Base-by-base conservation (phyloP, 2,888 invertebrate genomes). In the Chesias legatella region DNA sequence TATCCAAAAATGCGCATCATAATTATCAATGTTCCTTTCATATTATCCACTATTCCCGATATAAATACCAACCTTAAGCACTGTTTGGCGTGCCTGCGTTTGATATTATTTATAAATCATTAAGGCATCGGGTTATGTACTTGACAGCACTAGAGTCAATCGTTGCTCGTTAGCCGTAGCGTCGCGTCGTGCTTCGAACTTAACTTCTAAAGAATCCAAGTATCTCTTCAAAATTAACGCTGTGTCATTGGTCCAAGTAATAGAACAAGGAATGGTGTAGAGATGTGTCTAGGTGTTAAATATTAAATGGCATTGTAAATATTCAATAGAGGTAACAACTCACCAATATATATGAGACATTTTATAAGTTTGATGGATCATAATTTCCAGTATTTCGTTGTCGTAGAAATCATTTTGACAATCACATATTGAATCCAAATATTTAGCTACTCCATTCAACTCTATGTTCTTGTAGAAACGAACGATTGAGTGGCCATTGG, bases 401-500 rank as follows among this genome's bases (percentile, higher is more conserved):
- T n/a, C n/a, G n/a, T n/a, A n/a, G n/a, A n/a, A n/a, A n/a, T n/a
- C n/a, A n/a, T n/a, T n/a, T n/a, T n/a, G n/a, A n/a, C n/a, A n/a
- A n/a, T n/a, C n/a, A n/a, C n/a, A n/a, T n/a, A n/a, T n/a, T n/a
- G n/a, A n/a, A n/a, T n/a, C n/a, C n/a, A n/a, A n/a, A 13, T 6
- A 29, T 39, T 49, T 17, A 17, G 13, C 68, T 48, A 54, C 74
- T 79, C 76, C 43, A 60, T 9, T 20, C 47, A 33, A 63, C 70
- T 68, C 57, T 59, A 49, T 74, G 53, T 63, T 43, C 53, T 43
- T 48, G 64, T 67, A 70, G 62, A 64, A 73, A 75, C 71, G 70
- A 71, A 76, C 82, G 80, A 83, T 82, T 81, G 84, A 84, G 84
- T 82, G 81, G 77, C 81, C 77, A 79, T 72, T 77, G 80, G 78